Base-by-base conservation (phyloP, 2,797 vertebrate species). In the Falco berigora region DNA sequence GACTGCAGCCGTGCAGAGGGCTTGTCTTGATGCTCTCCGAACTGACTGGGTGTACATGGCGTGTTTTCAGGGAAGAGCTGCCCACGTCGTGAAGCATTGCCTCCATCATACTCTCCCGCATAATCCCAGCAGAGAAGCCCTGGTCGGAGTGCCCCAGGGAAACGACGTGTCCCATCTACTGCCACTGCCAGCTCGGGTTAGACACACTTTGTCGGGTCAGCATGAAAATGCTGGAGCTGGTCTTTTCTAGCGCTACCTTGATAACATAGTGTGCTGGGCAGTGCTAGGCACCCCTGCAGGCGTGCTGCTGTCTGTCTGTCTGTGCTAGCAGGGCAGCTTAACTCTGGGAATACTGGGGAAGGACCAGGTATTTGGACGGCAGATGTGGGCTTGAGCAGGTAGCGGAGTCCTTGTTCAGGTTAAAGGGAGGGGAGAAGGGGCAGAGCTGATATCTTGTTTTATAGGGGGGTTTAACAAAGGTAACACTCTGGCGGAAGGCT, bases 91-190 rank as follows among this genome's bases (percentile, higher is more conserved):
- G 22, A 56, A 49, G 42, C 24, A 6, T 64, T 22, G 46, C 47
- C 14, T 76, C 50, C 0, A 0, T 75, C 0, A 0, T 0, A 1
- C 22, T 90, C 73, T 59, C 47, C 67, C 1, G 1, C 5, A 1
- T 46, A 52, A 75, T 83, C 40, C 53, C 64, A 86, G 67, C 0
- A 0, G 56, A 91, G 61, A 55, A 75, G 32, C 25, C 42, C 14
- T 1, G 15, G 40, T n/a, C 0, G 0, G 73, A 90, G 22, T 7
- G 53, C 59, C 68, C 59, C 2, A 6, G 40, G 84, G 64, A 72
- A 83, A 68, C 1, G 1, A 36, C 3, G 3, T 27, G n/a, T 75
- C 62, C 46, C n/a, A 5, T 47, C 52, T 20, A 9, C 44, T 25
- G 56, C 46, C 7, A 14, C 68, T 4, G 4, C n/a, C 14, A 28